Conservation (phyloP, 2,113 vertebrate species). For the Tachysurus vachellii region DNA sequence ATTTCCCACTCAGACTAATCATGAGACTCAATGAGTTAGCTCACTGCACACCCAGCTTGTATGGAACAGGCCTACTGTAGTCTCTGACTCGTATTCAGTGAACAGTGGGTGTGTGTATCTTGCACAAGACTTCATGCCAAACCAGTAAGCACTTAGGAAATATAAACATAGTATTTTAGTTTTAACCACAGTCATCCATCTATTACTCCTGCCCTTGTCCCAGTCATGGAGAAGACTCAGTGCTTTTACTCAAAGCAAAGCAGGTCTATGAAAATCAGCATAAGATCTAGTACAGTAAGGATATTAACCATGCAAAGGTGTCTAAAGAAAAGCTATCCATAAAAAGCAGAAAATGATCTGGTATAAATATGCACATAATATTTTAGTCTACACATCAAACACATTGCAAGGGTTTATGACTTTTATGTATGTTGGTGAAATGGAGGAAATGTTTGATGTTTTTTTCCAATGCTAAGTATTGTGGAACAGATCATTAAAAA, state of each 20-base stretch:
- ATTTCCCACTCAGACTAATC: constrained; percentile 19
- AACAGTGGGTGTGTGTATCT: constrained; percentile 36
- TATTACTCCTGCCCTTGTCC: background rate
- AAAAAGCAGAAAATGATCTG: background rate
- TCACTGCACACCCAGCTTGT: background rate
- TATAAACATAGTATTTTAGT: background rate
- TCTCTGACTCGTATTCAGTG: background rate
- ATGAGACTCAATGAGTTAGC: constrained; percentile 1
- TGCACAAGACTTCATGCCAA: constrained; percentile 60
- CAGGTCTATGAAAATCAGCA: constrained; percentile 11
- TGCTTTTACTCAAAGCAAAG: background rate
- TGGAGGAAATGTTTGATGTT: no score
- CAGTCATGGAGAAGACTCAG: background rate
- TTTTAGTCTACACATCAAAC: background rate
- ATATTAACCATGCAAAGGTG: background rate
- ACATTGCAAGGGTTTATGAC: background rate
- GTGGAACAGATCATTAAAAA: background rate
- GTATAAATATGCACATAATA: background rate
- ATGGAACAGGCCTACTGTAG: background rate
- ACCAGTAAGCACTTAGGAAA: constrained; percentile 19
- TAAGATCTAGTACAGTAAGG: background rate
- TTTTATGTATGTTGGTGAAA: background rate
- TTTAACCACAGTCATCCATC: background rate
- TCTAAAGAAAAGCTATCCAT: background rate
- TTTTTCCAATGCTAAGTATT: no score